Conservation (phyloP, 2,797 vertebrate species). For the Chelmon rostratus region DNA sequence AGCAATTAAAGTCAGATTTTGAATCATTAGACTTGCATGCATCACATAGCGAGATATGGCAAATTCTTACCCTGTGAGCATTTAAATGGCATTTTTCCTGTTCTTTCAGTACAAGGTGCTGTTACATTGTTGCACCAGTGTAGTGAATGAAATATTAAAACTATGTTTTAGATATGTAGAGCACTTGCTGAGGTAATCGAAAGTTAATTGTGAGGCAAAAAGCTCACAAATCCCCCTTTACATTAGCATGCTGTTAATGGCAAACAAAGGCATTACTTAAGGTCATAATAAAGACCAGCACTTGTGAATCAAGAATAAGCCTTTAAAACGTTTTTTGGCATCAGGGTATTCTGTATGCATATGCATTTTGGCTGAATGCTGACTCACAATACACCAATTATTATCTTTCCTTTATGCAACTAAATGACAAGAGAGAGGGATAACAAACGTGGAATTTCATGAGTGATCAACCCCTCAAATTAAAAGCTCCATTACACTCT, state of each 20-base stretch:
- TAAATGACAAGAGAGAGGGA: slow-evolving; percentile 66
- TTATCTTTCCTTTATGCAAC: slow-evolving; percentile 65
- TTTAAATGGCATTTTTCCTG: not conserved
- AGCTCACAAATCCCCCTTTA: not conserved
- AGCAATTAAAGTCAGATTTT: no score
- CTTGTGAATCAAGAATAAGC: slow-evolving; percentile 12
- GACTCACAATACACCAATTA: slow-evolving; percentile 46
- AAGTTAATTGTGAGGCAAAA: slow-evolving; percentile 26
- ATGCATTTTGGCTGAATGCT: slow-evolving; percentile 32
- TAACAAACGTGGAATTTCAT: slow-evolving; percentile 81
- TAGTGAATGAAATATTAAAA: not conserved
- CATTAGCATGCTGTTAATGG: slow-evolving; percentile 10
- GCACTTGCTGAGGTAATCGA: slow-evolving; percentile 14
- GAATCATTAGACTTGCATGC: not conserved
- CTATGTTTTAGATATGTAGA: slow-evolving; percentile 8
- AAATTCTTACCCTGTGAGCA: not conserved
- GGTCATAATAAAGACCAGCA: slow-evolving; percentile 11
- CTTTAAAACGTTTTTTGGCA: slow-evolving; percentile 9
- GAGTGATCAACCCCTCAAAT: slow-evolving; percentile 82
- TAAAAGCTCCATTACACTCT: slow-evolving; percentile 83
- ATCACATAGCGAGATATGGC: not conserved
- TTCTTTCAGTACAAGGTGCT: not conserved
- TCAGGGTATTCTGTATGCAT: not conserved
- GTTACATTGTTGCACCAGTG: not conserved
- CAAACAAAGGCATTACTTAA: slow-evolving; percentile 13